Base-by-base conservation (phyloP, 2,113 vertebrate genomes). In the Garra rufa region DNA sequence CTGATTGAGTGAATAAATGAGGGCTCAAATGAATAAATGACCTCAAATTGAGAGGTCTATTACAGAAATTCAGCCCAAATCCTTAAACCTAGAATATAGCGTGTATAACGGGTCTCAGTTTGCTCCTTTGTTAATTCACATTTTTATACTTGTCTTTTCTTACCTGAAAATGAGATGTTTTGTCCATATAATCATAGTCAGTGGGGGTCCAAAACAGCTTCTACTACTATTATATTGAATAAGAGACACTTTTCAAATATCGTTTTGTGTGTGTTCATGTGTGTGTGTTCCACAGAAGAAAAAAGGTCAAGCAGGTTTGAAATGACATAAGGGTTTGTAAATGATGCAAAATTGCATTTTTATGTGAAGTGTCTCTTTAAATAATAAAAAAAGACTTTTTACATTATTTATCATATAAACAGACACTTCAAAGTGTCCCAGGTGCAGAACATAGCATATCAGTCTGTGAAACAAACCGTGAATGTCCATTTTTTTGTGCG, bases 11-110 rank as follows among this genome's bases (percentile, higher is more conserved):
- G 17, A 79, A 73, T 50, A 52, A 77, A 24, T 44, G 55, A 15
- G 13, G 24, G 1, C 24, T 48, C 15, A 48, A 57, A 6, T 67
- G 26, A 75, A 86, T 65, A 79, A 44, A 78, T 63, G 3, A 82
- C 79, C 75, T 76, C 8, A 84, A 69, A 81, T 69, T 81, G 44
- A 38, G 38, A 28, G 28, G 8, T 74, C 55, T 80, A 57, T 80
- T 74, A 75, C 44, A 80, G 34, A 86, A 76, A 46, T 28, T 34
- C 24, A 84, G 13, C 19, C 34, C 24, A 8, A 13, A 75, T 57
- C 26, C 9, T 67, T 9, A 21, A 57, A 30, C 11, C 28, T 11
- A 46, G 17, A 50, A 19, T 48, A 30, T 11, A 69, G 11, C 19
- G 4, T 13, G 9, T 15, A 77, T n/a, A 30, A 81, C 9, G 11